A percentile compares a stretch with the other conserved stretches of the same genome.
Evolutionary conservation across 2,113 vertebrate species (phyloP).

Genomic region (Sardina pilchardus): DNA sequence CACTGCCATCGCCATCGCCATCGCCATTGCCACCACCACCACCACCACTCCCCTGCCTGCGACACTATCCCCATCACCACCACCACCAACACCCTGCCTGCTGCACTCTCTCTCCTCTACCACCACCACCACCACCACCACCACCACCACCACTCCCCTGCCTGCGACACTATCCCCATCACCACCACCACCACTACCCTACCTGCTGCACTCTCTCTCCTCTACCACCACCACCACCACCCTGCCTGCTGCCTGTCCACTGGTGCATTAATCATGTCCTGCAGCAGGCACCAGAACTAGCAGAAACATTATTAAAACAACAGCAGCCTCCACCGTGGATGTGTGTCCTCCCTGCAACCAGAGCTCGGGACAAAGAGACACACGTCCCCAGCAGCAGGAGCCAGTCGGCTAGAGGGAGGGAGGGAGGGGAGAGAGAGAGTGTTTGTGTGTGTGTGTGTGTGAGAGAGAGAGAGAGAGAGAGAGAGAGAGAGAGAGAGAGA

Average conservation of each 20-base stretch:
- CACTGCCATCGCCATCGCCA: neutral
- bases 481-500: neutral
- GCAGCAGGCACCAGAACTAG: neutral
- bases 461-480: neutral
- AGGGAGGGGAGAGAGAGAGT: neutral
- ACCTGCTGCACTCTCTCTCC: neutral
- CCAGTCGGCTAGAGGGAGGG: neutral
- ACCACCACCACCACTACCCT: neutral
- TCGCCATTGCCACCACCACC: neutral
- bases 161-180: neutral
- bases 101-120: too few species aligned
- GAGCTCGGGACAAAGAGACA: conserved; percentile 43
- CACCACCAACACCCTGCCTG: conserved; percentile 23
- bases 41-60: too few species aligned
- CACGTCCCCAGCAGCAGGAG: conserved; percentile 60
- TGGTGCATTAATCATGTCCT: neutral
- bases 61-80: neutral
- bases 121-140: neutral
- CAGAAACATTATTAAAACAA: conserved; percentile 38
- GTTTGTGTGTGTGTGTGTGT: too few species aligned
- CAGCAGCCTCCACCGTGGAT: conserved; percentile 44
- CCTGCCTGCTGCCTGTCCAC: neutral
- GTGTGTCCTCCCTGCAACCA: conserved; percentile 46
- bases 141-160: neutral
- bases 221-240: neutral